Conservation (phyloP, 2,113 vertebrate genomes). For the Chloebia gouldiae region DNA sequence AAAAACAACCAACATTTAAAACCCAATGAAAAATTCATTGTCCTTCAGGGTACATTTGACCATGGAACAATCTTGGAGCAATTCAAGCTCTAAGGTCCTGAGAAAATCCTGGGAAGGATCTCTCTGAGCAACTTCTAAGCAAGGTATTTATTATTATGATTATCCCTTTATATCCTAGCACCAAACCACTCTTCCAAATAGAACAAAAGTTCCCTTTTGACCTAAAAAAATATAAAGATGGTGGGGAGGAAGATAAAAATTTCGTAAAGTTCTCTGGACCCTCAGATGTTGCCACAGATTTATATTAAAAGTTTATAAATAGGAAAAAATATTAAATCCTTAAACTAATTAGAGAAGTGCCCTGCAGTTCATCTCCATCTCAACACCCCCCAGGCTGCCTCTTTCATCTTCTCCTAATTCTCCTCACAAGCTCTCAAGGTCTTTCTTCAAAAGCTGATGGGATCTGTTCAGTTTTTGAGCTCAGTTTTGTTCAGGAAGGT, state of each 20-base stretch:
- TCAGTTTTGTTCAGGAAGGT: background rate
- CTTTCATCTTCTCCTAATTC: background rate
- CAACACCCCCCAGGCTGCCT: background rate
- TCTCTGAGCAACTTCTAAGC: background rate
- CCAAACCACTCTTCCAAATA: rapidly evolving
- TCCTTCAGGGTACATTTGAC: background rate
- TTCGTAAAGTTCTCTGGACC: background rate
- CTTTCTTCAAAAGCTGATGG: background rate
- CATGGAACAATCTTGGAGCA: background rate
- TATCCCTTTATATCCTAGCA: background rate
- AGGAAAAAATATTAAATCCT: background rate
- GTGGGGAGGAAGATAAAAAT: rapidly evolving
- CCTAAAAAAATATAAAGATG: background rate
- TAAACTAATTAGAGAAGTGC: background rate
- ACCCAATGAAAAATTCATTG: background rate
- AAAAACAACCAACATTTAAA: background rate
- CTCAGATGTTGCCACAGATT: background rate
- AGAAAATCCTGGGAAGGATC: background rate
- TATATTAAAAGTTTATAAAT: background rate
- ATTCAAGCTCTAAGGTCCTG: background rate
- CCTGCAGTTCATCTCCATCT: background rate
- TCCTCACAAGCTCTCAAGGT: background rate
- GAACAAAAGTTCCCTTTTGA: background rate
- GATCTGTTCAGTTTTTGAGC: background rate
- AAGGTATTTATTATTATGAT: background rate